Evolutionary conservation across 2,888 invertebrate genomes (phyloP), one percentile per base, ranked within the genome.

Genomic region (Erebia aethiops): DNA sequence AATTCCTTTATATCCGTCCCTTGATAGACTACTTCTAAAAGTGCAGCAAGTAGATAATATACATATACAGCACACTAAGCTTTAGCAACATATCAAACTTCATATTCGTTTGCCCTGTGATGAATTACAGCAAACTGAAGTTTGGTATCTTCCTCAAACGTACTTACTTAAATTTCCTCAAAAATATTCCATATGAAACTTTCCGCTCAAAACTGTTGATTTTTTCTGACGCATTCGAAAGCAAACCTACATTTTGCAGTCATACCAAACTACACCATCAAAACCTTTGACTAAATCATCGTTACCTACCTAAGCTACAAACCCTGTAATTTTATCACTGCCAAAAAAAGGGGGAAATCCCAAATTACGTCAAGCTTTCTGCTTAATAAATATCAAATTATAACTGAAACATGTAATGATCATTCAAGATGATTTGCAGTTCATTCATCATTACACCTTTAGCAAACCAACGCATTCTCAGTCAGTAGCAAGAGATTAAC

Each of bases 351-450:
- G 4, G 58, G 26, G 18, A 61, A 61, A 13, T 43, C n/a, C 43
- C 61, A 43, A 16, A 43, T 61, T 18, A 61, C 61, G 16, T 61
- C 41, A 43, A 16, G n/a, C n/a, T 5, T 61, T n/a, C 41, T 13
- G 26, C 14, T n/a, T n/a, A n/a, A 9, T 35, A 9, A 35, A 52
- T 4, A n/a, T 52, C n/a, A 16, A 58, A 58, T 58, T 11, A 35
- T 58, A 58, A 46, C 13, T 61, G 61, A 61, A 61, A 61, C 43
- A 61, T 61, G 43, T 43, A 5, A 43, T 61, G 0, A 56, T 21
- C 13, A 11, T 56, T 56, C 9, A 13, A 3, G 21, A 56, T 56
- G 4, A 21, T 56, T 56, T 21, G 11, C 56, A 21, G 56, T 21
- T 56, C 21, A 54, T 54, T 21, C 56, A 21, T 18, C 21, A 57